These are phyloP conservation scores for Cichlasoma orientale DNA, from an alignment of 2,797 vertebrate species.

Conservation along the genomic window DNA sequence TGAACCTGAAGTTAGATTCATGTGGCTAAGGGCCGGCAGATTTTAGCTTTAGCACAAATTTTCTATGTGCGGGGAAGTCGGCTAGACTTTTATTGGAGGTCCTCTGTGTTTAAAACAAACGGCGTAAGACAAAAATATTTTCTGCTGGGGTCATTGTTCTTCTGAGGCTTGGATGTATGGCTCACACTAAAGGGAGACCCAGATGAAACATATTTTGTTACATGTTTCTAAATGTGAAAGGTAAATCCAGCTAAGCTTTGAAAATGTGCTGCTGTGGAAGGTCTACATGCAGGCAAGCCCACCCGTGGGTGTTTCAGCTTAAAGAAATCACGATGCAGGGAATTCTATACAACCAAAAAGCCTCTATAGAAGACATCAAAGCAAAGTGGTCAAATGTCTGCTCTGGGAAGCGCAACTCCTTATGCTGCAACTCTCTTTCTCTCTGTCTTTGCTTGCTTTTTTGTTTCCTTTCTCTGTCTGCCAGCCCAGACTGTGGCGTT, in stretches of 20 bases:
- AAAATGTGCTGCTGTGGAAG: slow-evolving; percentile 41
- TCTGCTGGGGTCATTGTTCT: not conserved
- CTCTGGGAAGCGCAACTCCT: slow-evolving; percentile 33
- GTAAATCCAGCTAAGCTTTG: slow-evolving; percentile 58
- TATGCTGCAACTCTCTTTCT: slow-evolving; percentile 15
- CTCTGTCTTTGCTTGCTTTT: not conserved
- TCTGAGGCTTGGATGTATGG: not conserved
- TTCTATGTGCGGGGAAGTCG: not conserved
- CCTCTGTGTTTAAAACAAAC: not conserved
- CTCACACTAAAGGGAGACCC: not conserved
- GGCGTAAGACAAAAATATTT: not conserved
- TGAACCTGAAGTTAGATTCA: slow-evolving; percentile 9
- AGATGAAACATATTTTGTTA: slow-evolving; percentile 42
- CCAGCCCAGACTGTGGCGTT: slow-evolving; percentile 32
- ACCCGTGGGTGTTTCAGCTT: slow-evolving; percentile 62
- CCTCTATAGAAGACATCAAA: slow-evolving; percentile 63
- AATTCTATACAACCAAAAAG: slow-evolving; percentile 43
- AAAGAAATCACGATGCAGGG: slow-evolving; percentile 48
- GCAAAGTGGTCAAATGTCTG: slow-evolving; percentile 61
- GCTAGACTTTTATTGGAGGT: slow-evolving; percentile 1
- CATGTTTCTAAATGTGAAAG: slow-evolving; percentile 45
- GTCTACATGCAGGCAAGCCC: slow-evolving; percentile 43
- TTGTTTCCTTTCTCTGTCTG: slow-evolving; percentile 40
- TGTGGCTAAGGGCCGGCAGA: not conserved
- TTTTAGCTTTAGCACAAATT: slow-evolving; percentile 7